These are phyloP conservation scores for Rhynchonema sp. DNA, from an alignment of 2,888 invertebrate species.

Conservation along the genomic window DNA sequence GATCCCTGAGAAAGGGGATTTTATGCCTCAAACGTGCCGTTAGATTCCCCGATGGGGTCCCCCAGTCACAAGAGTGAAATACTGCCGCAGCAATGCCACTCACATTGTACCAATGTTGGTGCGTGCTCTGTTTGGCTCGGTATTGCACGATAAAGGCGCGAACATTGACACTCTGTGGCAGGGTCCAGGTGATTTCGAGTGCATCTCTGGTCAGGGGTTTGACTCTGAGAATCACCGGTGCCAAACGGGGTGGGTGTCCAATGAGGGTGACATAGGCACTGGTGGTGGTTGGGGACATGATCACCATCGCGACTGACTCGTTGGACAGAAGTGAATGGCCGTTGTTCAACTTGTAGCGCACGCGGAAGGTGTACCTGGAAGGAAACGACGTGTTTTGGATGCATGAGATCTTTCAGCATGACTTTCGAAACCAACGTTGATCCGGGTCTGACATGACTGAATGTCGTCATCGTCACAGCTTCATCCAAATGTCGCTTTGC, in stretches of 20 bases:
- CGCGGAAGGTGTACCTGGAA: background rate
- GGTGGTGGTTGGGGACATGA: background rate
- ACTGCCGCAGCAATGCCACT: too few species aligned
- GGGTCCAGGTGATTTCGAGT: background rate
- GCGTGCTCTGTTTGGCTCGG: background rate
- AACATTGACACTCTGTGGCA: background rate
- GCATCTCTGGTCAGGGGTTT: background rate
- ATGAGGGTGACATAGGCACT: background rate
- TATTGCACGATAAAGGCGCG: background rate
- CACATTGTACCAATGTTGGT: background rate
- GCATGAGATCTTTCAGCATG: background rate
- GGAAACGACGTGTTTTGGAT: background rate
- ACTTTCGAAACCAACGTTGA: too few species aligned
- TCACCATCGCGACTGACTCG: background rate
- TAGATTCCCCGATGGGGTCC: too few species aligned
- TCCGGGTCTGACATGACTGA: too few species aligned
- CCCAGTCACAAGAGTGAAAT: too few species aligned
- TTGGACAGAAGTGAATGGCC: background rate
- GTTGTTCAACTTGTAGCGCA: background rate
- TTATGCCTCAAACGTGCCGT: too few species aligned
- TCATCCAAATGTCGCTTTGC: too few species aligned
- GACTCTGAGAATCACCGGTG: background rate
- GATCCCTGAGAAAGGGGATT: too few species aligned
- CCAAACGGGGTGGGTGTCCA: background rate
- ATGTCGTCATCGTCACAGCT: too few species aligned